Base-by-base conservation (phyloP, 1,140 invertebrate genomes). In the Drosophila azteca region DNA sequence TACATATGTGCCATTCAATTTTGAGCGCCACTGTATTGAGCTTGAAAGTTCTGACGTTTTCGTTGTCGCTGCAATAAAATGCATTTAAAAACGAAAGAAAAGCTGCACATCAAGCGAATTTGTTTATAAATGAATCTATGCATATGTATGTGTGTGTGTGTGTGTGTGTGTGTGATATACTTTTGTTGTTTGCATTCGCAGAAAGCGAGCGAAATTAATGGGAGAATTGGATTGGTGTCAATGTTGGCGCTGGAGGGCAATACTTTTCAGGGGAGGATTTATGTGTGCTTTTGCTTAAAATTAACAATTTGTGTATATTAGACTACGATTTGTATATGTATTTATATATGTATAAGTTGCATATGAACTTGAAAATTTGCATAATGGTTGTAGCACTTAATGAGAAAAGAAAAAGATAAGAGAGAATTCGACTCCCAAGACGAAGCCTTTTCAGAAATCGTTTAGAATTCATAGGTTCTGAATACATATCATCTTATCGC, bases 331-430 rank as follows among this genome's bases (percentile, higher is more conserved):
- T 76, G 52, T 72, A 57, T 58, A 45, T 49, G 20, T 69, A 64
- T 79, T 52, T 62, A 55, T 70, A 49, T 44, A 41, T 76, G 45
- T 82, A 57, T 78, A 58, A 39, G 68, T 61, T 77, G 59, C 22
- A 53, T 13, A 39, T 80, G 67, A 79, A 77, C 72, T 60, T 76
- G 58, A 58, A 66, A 63, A 77, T 81, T 72, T 55, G 71, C 35
- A 13, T 39, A 39, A 39, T 39, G 35, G 11, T 13, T 39, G 35
- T 11, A 39, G 35, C 35, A 39, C 71, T 71, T 63, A 55, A 65
- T 79, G 59, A 63, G 49, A 64, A 69, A 45, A 24, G 29, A 57
- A 24, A 17, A 57, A 44, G 26, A 50, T 53, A 43, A 49, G 44
- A 52, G 26, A 46, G 20, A 57, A 74, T 64, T 74, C 59, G 57